These are phyloP conservation scores for Ceratotherium simum DNA, from an alignment of 2,113 vertebrate species.

Conservation along the genomic window DNA sequence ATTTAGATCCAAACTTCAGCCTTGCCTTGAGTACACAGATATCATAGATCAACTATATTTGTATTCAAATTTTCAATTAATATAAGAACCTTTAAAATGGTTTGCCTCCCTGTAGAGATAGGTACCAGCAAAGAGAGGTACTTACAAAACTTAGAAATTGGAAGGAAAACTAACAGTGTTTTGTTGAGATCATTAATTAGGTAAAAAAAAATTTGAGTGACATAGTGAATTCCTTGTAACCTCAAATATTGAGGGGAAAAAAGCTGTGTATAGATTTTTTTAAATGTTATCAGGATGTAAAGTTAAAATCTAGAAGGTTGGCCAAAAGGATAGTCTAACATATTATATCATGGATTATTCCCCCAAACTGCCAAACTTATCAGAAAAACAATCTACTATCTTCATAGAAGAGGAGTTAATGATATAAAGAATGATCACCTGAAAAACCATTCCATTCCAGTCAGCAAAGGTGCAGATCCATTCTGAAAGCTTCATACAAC, in stretches of 20 bases:
- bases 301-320: background rate
- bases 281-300: background rate
- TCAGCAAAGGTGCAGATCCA: background rate
- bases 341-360: background rate
- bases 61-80: background rate
- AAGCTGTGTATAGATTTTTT: background rate
- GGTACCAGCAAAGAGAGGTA: background rate
- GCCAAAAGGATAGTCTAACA: background rate
- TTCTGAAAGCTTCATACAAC: background rate
- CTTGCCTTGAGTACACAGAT: background rate
- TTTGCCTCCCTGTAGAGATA: background rate
- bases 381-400: background rate
- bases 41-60: background rate
- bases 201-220: background rate
- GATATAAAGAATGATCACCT: background rate
- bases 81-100: conserved; percentile 3
- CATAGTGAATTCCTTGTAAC: background rate
- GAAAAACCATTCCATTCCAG: background rate
- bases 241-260: conserved; percentile 23
- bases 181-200: background rate
- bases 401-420: background rate
- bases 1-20: background rate
- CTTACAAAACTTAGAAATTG: background rate
- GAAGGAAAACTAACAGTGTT: background rate
- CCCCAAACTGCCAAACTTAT: background rate